Evolutionary conservation across 2,113 vertebrate genomes (phyloP), one percentile per base, ranked within the genome.

Genomic region (Chiloscyllium plagiosum): DNA sequence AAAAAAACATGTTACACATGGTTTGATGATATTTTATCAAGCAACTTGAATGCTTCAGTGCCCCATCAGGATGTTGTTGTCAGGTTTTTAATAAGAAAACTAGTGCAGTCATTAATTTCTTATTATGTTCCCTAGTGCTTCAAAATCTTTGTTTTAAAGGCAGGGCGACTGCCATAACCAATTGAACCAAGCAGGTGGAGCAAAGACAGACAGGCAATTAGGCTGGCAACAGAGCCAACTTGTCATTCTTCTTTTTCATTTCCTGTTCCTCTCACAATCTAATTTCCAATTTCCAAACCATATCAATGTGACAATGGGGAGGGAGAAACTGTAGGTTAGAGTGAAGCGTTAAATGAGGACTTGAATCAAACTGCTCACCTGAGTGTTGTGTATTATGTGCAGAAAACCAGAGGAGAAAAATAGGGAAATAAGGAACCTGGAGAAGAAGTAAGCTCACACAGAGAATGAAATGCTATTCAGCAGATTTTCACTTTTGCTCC

Each of bases 21-120:
- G 29, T 92, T 92, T 92, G 56, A n/a, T 80, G n/a, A 66, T 92
- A n/a, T 90, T 90, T 92, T 92, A 33, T 92, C 29, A 92, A n/a
- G 15, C 61, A 17, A 4, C 56, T 92, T 92, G 89, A 92, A 92
- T 92, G 89, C 33, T 90, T 90, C 56, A 33, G 61, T 26, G 0
- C 52, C 29, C 52, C 87, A 90, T 65, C 65, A 65, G 65, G 89
- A 66, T 33, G 52, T 92, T 66, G 12, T 61, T 66, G 56, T 92
- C 61, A 65, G 13, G 89, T 92, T 33, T 1, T n/a, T 92, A 65
- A 65, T 61, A 15, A 92, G 29, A 92, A 92, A 92, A 66, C 13
- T 92, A n/a, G 13, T 92, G 47, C 56, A 92, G 19, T 92, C 89
- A 66, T 66, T 66, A 65, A 29, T 65, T 61, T 15, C 89, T 66